Evolutionary conservation across 2,113 vertebrate genomes (phyloP), one percentile per base, ranked within the genome.

Genomic region (Laticauda laticaudata): DNA sequence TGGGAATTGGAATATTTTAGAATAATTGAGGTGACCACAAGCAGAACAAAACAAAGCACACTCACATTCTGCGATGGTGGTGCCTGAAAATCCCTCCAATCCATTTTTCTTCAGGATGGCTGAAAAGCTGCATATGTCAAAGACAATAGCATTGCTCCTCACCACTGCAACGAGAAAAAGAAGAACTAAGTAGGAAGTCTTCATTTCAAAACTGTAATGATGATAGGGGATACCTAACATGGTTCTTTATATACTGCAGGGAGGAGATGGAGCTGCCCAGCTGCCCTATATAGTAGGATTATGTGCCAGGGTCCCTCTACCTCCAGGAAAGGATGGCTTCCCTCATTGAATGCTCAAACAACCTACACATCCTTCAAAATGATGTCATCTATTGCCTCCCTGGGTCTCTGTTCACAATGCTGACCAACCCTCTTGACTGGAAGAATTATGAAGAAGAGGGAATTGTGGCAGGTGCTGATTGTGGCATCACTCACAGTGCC

Each of bases 21-120:
- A 39, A 39, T 21, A 39, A 81, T 8, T 21, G 51, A 88, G 87
- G 34, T 2, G 8, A 15, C 26, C 4, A 3, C 11, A 64, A 24
- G 48, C 12, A 64, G 57, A 92, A 89, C 26, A 26, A 34, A 48
- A 57, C 12, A 1, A 43, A 86, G 18, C 29, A 8, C 20, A 93
- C 92, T 93, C 26, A 93, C 92, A 93, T 18, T 93, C 92, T 86
- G 88, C 92, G 20, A 61, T 45, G 57, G n/a, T 89, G 61, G 48
- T 86, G 20, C 59, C 55, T 51, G 88, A 55, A 86, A 93, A 90
- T 56, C 88, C 88, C 14, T 90, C 92, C 43, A 90, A 24, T 29
- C 54, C 92, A 8, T 34, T 4, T 2, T 90, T 11, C 34, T 14
- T 59, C 26, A 93, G 54, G 18, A 86, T 34, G 12, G 54, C 53